Percentiles rank a stretch among this genome's conserved stretches.
These are phyloP conservation scores for Hemibagrus guttatus DNA, from an alignment of 2,797 vertebrate genomes.

Conservation along the genomic window DNA sequence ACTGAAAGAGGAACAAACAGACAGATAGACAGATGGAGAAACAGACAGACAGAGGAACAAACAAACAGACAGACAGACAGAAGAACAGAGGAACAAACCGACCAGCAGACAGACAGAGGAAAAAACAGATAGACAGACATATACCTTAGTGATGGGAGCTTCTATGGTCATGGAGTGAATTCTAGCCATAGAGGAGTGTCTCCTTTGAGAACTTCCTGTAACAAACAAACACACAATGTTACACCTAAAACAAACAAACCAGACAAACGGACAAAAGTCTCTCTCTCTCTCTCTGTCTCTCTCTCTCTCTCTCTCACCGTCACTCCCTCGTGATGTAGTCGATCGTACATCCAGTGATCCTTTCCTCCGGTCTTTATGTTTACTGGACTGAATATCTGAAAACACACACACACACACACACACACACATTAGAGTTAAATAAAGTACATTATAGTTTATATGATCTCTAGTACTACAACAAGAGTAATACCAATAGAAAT, in stretches of 20 bases:
- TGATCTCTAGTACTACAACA: not conserved
- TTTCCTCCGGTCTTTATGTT: slow-evolving; percentile 94
- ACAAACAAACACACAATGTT: slow-evolving; percentile 29
- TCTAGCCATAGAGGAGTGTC: slow-evolving; percentile 95
- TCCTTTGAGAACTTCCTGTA: slow-evolving; percentile 88
- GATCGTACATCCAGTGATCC: slow-evolving; percentile 91
- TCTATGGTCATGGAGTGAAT: slow-evolving; percentile 99
- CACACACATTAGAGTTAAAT: not conserved
- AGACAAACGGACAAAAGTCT: not conserved
- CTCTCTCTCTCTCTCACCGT: slow-evolving; percentile 88
- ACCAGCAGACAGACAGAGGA: not conserved
- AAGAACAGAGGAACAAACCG: too few relatives aligned
- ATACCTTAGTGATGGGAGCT: slow-evolving; percentile 98
- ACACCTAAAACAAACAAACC: not conserved
- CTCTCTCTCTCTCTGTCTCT: slow-evolving; percentile 83
- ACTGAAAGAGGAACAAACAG: too few relatives aligned
- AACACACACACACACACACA: slow-evolving; percentile 26
- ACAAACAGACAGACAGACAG: not conserved
- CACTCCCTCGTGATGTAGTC: slow-evolving; percentile 85
- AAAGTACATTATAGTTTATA: not conserved
- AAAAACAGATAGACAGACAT: slow-evolving; percentile 27
- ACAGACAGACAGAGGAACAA: not conserved
- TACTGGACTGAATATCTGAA: slow-evolving; percentile 87
- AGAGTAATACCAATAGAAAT: not conserved
- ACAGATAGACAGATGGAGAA: not conserved